Conservation (phyloP, 2,888 invertebrate species). For the Leucoptera coffeella region DNA sequence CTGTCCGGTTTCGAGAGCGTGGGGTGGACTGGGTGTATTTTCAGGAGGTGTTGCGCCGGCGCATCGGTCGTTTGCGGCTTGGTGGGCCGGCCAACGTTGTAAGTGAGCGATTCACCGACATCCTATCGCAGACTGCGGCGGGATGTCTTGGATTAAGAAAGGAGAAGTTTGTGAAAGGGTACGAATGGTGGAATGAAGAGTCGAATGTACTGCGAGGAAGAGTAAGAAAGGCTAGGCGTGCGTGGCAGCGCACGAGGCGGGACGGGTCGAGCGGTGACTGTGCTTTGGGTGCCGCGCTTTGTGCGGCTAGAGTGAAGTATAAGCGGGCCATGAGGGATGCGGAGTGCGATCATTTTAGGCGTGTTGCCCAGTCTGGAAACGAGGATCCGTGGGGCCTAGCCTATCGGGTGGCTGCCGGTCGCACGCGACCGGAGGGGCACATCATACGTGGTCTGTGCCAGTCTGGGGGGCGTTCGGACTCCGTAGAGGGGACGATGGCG, state of each 20-base stretch:
- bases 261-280: not conserved
- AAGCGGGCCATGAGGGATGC: no score
- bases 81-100: not conserved
- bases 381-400: conserved; percentile 8
- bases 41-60: not conserved
- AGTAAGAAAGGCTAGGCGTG: not conserved
- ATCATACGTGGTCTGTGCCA: conserved; percentile 1
- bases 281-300: no score
- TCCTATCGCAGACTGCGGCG: not conserved
- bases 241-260: not conserved
- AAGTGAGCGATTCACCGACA: not conserved
- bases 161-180: not conserved
- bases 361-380: conserved; percentile 7
- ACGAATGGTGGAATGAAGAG: conserved; percentile 1
- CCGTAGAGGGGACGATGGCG: conserved; percentile 6
- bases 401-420: conserved; percentile 4
- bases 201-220: not conserved
- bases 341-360: conserved; percentile 1
- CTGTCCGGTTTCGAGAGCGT: conserved; percentile 1
- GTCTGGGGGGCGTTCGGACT: conserved; percentile 4
- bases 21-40: conserved; percentile 1
- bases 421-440: not conserved
- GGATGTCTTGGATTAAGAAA: not conserved
- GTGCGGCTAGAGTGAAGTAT: no score
- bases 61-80: not conserved